Conservation (phyloP, 2,113 vertebrate genomes). For the Lycocorax pyrrhopterus region DNA sequence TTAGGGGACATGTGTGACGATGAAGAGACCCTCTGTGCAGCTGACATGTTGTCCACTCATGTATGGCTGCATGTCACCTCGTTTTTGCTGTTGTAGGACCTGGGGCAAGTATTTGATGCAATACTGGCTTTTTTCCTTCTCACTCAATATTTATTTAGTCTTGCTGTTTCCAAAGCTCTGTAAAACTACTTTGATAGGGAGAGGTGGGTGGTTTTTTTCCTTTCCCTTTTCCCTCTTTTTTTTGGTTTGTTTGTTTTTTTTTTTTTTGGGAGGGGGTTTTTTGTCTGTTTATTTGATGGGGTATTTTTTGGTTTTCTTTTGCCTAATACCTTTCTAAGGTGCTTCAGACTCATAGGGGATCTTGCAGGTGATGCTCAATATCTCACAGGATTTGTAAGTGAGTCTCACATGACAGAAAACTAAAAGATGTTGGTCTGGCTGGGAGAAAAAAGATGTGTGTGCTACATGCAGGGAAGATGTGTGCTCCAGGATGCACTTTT, state of each 20-base stretch:
- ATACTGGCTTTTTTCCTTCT: slow-evolving; percentile 38
- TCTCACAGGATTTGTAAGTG: neutral
- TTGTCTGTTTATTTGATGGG: neutral
- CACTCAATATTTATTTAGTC: slow-evolving; percentile 58
- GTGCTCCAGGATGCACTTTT: neutral
- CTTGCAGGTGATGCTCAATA: neutral
- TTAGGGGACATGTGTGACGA: slow-evolving; percentile 60
- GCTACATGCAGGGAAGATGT: neutral
- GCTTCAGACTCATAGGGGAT: neutral
- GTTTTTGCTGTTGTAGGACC: slow-evolving; percentile 60
- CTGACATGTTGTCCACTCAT: slow-evolving; percentile 82
- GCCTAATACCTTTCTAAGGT: neutral
- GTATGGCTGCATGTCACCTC: slow-evolving; percentile 67
- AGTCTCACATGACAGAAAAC: neutral
- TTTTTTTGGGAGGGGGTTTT: too few relatives aligned
- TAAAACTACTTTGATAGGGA: slow-evolving; percentile 32
- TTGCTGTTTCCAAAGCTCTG: slow-evolving; percentile 18
- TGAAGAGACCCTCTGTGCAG: slow-evolving; percentile 70
- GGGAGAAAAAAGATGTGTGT: neutral
- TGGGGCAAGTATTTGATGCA: slow-evolving; percentile 57
- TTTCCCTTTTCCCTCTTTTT: accelerated
- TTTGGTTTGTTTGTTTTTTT: accelerated
- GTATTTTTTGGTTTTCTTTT: neutral
- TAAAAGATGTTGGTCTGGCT: neutral
- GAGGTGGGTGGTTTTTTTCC: neutral